Evolutionary conservation across 64 coral and sea anemone genomes (phyloP), one percentile per base, ranked within the genome.

Genomic region (Montipora efflorescens): DNA sequence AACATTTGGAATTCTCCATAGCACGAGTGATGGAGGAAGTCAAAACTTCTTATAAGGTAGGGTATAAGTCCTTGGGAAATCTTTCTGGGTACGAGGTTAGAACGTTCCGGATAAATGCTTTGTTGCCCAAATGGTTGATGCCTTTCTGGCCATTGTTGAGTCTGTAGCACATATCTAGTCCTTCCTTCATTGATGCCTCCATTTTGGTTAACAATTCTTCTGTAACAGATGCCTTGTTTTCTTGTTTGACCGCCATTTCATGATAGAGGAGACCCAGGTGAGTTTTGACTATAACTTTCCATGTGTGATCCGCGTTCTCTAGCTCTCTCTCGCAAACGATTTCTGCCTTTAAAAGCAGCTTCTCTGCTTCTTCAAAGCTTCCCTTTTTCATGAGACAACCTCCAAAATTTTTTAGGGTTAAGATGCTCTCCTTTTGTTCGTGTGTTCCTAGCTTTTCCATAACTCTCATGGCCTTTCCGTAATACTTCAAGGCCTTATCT

Each of bases 251-350:
- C 14, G 8, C 87, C 9, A 75, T 28, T 10, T 72, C 5, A 19
- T 82, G 10, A 55, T 82, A 11, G 7, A 91, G 15, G 4, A 82
- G 0, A 21, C 78, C 90, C 18, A 74, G 44, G 11, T 47, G 21
- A 13, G 49, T 58, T 4, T 91, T 80, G 8, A 82, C 53, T 51
- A 9, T 74, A 13, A 80, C 67, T 36, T 82, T 91, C 48, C 80
- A 91, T 18, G 25, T 59, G 20, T 82, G 78, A 74, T 91, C n/a
- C n/a, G n/a, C 59, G 52, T 10, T 10, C 10, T 57, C 1, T 5
- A 55, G 5, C 52, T 55, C 52, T 7, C 52, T 55, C 5, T 55
- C 52, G 1, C 52, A 55, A 55, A 55, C 52, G 0, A 0, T 0
- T 7, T 55, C 9, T 9, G 52, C 52, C 52, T 55, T 9, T 55